Evolutionary conservation across 2,797 vertebrate genomes (phyloP).

Genomic region (Cyclura pinguis): DNA sequence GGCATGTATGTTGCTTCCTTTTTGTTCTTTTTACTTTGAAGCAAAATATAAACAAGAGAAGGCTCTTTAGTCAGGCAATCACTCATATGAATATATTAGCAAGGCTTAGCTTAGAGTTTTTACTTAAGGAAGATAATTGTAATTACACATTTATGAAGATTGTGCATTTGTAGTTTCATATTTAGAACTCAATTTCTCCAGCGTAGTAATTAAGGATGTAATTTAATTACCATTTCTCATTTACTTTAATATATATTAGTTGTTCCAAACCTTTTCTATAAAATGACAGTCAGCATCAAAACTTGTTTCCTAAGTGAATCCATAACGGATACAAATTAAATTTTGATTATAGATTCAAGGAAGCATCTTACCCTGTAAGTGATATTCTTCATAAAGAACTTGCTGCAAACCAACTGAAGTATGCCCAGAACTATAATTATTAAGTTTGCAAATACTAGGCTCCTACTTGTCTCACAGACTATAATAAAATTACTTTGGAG

Average conservation of each 20-base stretch:
- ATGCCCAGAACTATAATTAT: background rate
- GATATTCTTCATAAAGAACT: constrained; percentile 15
- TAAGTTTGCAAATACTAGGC: background rate
- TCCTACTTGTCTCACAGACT: background rate
- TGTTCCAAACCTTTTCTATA: constrained; percentile 15
- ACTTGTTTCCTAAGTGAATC: constrained; percentile 38
- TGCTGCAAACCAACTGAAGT: background rate
- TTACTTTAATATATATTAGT: constrained; percentile 56
- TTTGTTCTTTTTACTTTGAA: constrained; percentile 39
- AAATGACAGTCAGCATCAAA: constrained; percentile 46
- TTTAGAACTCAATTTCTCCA: constrained; percentile 62
- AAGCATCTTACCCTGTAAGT: background rate
- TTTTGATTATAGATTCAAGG: background rate
- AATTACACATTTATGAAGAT: constrained; percentile 23
- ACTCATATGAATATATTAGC: constrained; percentile 29
- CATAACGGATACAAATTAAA: background rate
- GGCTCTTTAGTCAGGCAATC: constrained; percentile 18
- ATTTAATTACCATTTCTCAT: constrained; percentile 50
- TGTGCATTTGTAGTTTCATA: constrained; percentile 54
- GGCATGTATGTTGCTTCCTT: background rate
- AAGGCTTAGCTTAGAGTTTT: constrained; percentile 26
- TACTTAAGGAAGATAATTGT: constrained; percentile 42
- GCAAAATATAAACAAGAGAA: constrained; percentile 1
- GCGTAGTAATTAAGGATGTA: constrained; percentile 41
- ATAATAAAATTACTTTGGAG: background rate